Percentiles rank a stretch among this genome's conserved stretches.
Evolutionary conservation across 2,113 vertebrate genomes (phyloP).

Genomic region (Parotia lawesii): DNA sequence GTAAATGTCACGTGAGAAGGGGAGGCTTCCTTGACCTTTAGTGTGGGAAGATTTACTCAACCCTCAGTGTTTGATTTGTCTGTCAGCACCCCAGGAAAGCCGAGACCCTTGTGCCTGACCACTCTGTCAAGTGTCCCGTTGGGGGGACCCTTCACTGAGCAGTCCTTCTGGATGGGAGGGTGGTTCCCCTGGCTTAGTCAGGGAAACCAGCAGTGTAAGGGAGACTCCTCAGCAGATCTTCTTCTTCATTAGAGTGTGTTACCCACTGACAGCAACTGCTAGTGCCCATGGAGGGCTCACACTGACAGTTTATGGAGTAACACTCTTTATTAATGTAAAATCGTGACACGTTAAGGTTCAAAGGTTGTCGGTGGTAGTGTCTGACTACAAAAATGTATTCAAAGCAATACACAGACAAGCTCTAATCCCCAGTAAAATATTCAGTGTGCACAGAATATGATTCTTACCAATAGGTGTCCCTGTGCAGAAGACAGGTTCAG

Average conservation of each 20-base stretch:
- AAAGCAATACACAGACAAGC: neutral
- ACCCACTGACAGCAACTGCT: neutral
- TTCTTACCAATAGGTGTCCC: fast-evolving
- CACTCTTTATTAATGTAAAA: neutral
- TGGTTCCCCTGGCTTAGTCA: neutral
- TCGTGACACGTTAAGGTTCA: neutral
- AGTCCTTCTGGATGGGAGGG: neutral
- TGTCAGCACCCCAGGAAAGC: neutral
- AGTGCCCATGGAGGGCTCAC: neutral
- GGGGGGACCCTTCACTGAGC: neutral
- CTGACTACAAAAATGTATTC: neutral
- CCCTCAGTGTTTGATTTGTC: neutral
- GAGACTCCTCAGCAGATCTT: neutral
- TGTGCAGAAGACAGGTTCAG: neutral
- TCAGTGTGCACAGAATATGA: too few relatives aligned
- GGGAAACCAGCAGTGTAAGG: neutral
- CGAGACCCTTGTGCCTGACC: fast-evolving
- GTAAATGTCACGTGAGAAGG: neutral
- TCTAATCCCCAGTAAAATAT: neutral
- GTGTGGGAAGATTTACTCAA: neutral
- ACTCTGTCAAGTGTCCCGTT: fast-evolving
- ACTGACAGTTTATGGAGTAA: neutral
- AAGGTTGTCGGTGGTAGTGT: fast-evolving
- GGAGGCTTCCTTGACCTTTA: neutral
- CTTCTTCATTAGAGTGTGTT: neutral